phyloP scores from a whole-genome alignment of 1,140 invertebrate genomes.

The Brachionus koreanus region DNA sequence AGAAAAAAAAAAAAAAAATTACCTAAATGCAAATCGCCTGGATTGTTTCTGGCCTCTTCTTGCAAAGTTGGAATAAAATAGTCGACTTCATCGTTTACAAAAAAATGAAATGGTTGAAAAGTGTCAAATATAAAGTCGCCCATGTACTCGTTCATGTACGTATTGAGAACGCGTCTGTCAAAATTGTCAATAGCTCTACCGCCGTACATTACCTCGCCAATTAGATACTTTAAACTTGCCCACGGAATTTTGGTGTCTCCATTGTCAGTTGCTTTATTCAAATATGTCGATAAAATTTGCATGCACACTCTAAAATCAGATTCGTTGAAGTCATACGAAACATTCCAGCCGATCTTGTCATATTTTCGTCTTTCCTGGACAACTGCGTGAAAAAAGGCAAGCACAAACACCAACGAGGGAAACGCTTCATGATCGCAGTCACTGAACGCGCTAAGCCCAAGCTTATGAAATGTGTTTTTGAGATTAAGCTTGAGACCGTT shows the following conservation, averaged over 20 bases:
- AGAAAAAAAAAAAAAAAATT: constrained; percentile 32
- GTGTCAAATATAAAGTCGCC: constrained; percentile 84
- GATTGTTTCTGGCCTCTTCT: constrained; percentile 64
- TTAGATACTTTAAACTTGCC: constrained; percentile 81
- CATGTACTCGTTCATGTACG: constrained; percentile 87
- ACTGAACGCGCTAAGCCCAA: constrained; percentile 67
- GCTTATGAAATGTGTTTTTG: constrained; percentile 80
- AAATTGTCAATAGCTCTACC: constrained; percentile 82
- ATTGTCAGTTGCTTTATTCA: constrained; percentile 66
- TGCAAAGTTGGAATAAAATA: constrained; percentile 71
- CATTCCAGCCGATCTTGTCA: constrained; percentile 88
- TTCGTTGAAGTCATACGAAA: constrained; percentile 84
- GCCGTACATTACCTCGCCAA: constrained; percentile 89
- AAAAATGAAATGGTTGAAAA: constrained; percentile 84
- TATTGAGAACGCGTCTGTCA: constrained; percentile 75
- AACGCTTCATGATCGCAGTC: constrained; percentile 70
- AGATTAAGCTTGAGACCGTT: constrained; percentile 82
- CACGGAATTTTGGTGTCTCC: constrained; percentile 71
- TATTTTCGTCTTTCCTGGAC: constrained; percentile 82
- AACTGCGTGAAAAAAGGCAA: constrained; percentile 84
- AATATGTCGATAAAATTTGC: constrained; percentile 74
- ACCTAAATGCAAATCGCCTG: constrained; percentile 51
- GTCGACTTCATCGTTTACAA: constrained; percentile 69
- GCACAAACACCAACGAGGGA: constrained; percentile 73
- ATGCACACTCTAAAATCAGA: constrained; percentile 81